Percentiles rank a stretch among this genome's conserved stretches.
Evolutionary conservation across 2,888 invertebrate genomes (phyloP).

Genomic region (Pachliopta kotzebuea): DNA sequence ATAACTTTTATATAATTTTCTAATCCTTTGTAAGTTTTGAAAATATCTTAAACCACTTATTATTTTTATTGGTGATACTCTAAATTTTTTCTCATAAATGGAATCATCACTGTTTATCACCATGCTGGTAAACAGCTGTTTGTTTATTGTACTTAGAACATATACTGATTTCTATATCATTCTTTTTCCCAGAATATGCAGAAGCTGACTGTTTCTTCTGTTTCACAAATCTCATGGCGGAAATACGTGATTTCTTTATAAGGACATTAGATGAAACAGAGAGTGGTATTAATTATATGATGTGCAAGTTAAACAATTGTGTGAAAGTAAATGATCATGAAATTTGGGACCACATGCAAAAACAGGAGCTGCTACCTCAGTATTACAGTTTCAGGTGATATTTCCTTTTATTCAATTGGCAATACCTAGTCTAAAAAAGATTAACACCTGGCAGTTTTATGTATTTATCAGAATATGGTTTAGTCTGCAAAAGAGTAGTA

Average conservation of each 20-base stretch:
- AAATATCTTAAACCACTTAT: too few relatives aligned
- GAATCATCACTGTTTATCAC: too few relatives aligned
- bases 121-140: too few relatives aligned
- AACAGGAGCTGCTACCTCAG: slow-evolving; percentile 95
- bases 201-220: slow-evolving; percentile 99
- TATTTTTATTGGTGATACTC: too few relatives aligned
- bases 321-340: slow-evolving; percentile 88
- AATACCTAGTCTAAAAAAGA: neutral
- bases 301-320: slow-evolving; percentile 89
- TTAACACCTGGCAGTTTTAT: too few relatives aligned
- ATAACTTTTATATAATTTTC: too few relatives aligned
- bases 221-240: slow-evolving; percentile 98
- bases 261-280: slow-evolving; percentile 96
- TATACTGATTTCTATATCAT: neutral
- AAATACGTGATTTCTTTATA: slow-evolving; percentile 98
- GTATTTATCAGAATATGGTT: too few relatives aligned
- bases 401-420: neutral
- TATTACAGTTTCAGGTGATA: slow-evolving; percentile 95
- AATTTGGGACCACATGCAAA: slow-evolving; percentile 88
- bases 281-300: slow-evolving; percentile 94
- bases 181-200: slow-evolving; percentile 85
- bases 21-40: too few relatives aligned
- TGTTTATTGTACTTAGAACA: too few relatives aligned
- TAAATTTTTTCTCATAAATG: too few relatives aligned
- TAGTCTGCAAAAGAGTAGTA: too few relatives aligned